Conservation (phyloP, 92 coral and sea anemone species). For the Virgularia gustaviana region DNA sequence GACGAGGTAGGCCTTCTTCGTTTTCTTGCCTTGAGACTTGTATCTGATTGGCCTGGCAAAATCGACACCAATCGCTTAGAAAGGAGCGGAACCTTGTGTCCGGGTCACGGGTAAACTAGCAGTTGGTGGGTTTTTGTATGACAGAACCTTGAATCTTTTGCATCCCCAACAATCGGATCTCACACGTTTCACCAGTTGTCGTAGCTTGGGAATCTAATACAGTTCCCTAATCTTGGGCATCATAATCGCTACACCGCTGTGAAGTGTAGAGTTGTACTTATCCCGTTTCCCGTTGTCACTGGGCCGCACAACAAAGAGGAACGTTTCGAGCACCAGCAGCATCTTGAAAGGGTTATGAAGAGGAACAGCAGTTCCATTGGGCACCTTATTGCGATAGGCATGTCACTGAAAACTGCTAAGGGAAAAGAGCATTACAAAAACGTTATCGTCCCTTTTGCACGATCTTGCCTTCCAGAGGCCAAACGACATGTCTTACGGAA, state of each 20-base stretch:
- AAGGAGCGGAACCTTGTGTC: background rate
- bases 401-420: background rate
- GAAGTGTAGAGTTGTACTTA: background rate
- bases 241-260: background rate
- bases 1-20: background rate
- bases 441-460: too few relatives aligned
- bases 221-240: background rate
- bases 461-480: too few relatives aligned
- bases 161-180: background rate
- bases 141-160: background rate
- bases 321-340: background rate
- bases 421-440: background rate
- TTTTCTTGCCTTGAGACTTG: too few relatives aligned
- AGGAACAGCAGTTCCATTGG: background rate
- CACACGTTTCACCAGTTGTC: background rate
- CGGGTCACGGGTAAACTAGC: background rate
- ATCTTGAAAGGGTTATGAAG: too few relatives aligned
- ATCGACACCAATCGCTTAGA: background rate
- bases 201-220: background rate
- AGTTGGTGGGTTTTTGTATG: background rate
- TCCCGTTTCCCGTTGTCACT: background rate
- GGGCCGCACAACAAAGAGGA: background rate
- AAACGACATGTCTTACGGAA: too few relatives aligned
- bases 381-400: background rate
- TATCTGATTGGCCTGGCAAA: background rate